Base-by-base conservation (phyloP, 2,888 invertebrate species). In the Macrosoma leucophasiata region DNA sequence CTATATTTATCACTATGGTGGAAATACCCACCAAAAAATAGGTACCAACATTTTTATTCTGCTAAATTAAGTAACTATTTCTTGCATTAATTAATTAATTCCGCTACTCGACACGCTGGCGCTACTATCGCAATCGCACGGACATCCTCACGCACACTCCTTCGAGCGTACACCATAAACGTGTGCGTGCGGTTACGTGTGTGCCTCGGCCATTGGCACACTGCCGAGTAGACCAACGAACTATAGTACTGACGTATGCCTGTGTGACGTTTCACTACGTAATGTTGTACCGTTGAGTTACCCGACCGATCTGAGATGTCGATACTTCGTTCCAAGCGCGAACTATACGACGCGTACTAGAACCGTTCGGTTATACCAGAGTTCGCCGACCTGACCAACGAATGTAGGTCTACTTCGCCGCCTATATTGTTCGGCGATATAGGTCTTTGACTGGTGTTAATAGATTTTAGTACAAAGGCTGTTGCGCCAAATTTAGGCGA, bases 211-310 rank as follows among this genome's bases (percentile, higher is more conserved):
- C 76, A 61, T 82, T 84, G 84, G 84, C 84, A 81, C 60, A 84
- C 63, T 84, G 84, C 84, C 84, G 72, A 84, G 62, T 84, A 46
- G 82, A 70, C 72, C 84, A 73, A 81, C 69, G 82, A 81, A 75
- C 84, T 76, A 65, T 49, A 29, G 61, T 65, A 66, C 59, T 72
- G 71, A 70, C 72, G 69, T 62, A 53, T 55, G n/a, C n/a, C 52
- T 55, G 58, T 56, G 57, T 63, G 58, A 68, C 56, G 57, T 66
- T 55, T 57, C 39, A 55, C 72, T 73, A 71, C 74, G 74, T 67
- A 44, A 43, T 31, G 41, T 39, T 39, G 41, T 75, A 60, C 73
- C 73, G 75, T 72, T 72, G 50, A 50, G 50, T 52, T 58, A 64
- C 42, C 44, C 60, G 60, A 39, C 57, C 46, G 48, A 58, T 54